Conservation (phyloP, 2,888 invertebrate species). For the Eilema depressum region DNA sequence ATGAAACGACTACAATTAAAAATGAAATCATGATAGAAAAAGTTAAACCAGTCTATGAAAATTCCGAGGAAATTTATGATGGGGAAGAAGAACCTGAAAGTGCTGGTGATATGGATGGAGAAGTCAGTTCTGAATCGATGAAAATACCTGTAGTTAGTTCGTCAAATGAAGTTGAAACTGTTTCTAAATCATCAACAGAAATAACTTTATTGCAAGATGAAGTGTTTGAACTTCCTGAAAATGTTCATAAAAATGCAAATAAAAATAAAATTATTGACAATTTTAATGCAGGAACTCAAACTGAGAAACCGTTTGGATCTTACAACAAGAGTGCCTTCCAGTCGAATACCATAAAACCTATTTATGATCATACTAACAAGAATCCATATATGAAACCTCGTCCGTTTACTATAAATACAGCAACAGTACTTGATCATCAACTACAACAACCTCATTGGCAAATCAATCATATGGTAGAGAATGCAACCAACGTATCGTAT, state of each 20-base stretch:
- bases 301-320: slow-evolving; percentile 80
- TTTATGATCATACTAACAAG: slow-evolving; percentile 57
- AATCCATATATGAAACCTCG: slow-evolving; percentile 73
- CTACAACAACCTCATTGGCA: slow-evolving; percentile 84
- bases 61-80: slow-evolving; percentile 80
- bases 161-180: slow-evolving; percentile 64
- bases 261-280: slow-evolving; percentile 52
- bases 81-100: slow-evolving; percentile 72
- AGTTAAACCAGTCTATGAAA: slow-evolving; percentile 75
- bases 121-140: slow-evolving; percentile 81
- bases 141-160: slow-evolving; percentile 79
- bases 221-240: slow-evolving; percentile 54
- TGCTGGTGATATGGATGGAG: slow-evolving; percentile 71
- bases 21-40: slow-evolving; percentile 54
- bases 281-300: slow-evolving; percentile 79
- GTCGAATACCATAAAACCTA: slow-evolving; percentile 75
- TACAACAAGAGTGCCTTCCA: slow-evolving; percentile 71
- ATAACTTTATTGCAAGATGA: slow-evolving; percentile 66
- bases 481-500: slow-evolving; percentile 73
- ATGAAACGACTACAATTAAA: slow-evolving; percentile 71
- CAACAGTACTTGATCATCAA: slow-evolving; percentile 76
- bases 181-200: slow-evolving; percentile 59
- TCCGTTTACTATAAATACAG: slow-evolving; percentile 75
- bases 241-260: slow-evolving; percentile 53
- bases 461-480: slow-evolving; percentile 80